phyloP scores from a whole-genome alignment of 1,140 invertebrate genomes.

The Mylabris phalerata region DNA sequence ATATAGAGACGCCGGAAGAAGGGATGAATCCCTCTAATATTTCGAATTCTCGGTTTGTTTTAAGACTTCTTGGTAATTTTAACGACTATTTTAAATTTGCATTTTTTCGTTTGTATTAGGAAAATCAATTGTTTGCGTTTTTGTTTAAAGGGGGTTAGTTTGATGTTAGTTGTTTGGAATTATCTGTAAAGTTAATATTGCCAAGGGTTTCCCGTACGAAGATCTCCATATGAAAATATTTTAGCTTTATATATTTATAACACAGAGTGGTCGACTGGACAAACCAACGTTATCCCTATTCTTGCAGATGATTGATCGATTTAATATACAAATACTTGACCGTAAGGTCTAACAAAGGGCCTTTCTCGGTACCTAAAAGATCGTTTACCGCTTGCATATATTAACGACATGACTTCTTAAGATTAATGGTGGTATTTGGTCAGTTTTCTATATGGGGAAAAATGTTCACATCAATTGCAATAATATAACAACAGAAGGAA shows the following conservation, averaged over 20 bases:
- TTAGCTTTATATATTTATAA: conserved; percentile 36
- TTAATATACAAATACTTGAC: conserved; percentile 46
- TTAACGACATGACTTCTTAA: conserved; percentile 35
- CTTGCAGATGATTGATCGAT: conserved; percentile 43
- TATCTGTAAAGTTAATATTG: conserved; percentile 12
- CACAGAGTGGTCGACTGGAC: conserved; percentile 10
- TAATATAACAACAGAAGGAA: no score
- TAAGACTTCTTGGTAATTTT: no score
- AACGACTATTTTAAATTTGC: no score
- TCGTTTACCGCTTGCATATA: conserved; percentile 42
- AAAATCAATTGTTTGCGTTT: no score
- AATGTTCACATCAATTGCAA: conserved; percentile 1
- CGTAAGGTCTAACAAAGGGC: conserved; percentile 41
- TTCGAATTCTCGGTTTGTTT: no score
- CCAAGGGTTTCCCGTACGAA: conserved; percentile 12
- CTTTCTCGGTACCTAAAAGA: conserved; percentile 36
- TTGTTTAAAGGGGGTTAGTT: no score
- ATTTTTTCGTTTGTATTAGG: no score
- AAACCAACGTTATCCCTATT: conserved; percentile 34
- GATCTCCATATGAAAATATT: conserved; percentile 32
- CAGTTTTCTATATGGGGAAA: conserved; percentile 21
- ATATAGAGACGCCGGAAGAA: no score
- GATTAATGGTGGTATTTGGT: conserved; percentile 39
- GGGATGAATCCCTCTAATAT: no score
- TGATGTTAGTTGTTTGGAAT: conserved; percentile 3